Conservation (phyloP, 2,888 invertebrate species). For the Thelaira solivaga region DNA sequence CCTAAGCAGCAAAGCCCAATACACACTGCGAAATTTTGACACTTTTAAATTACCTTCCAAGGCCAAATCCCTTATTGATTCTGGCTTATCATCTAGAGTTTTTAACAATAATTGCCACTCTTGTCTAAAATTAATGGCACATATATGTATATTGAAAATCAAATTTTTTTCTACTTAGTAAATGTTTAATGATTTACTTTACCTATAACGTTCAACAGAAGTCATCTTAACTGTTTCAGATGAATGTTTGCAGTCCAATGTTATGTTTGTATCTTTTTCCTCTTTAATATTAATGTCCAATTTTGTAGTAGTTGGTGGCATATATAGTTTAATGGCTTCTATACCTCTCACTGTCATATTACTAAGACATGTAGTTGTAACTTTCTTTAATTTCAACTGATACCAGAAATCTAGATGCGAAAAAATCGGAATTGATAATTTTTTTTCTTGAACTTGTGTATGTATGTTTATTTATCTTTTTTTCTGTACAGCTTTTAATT, state of each 20-base stretch:
- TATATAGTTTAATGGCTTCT: slow-evolving; percentile 72
- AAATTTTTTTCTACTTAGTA: too few species aligned
- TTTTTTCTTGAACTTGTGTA: background rate
- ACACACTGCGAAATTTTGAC: slow-evolving; percentile 78
- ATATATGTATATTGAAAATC: background rate
- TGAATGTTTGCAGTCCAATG: background rate
- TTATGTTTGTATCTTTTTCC: slow-evolving; percentile 62
- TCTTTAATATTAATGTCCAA: slow-evolving; percentile 68
- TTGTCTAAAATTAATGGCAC: slow-evolving; percentile 63
- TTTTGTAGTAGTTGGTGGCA: slow-evolving; percentile 66
- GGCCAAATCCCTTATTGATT: slow-evolving; percentile 77
- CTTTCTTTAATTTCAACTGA: background rate
- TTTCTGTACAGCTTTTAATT: too few species aligned
- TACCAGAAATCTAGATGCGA: background rate
- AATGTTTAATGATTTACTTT: too few species aligned
- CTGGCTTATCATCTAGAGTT: slow-evolving; percentile 76
- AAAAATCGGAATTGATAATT: background rate
- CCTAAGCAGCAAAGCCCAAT: slow-evolving; percentile 78
- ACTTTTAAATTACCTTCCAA: slow-evolving; percentile 74
- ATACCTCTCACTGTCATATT: slow-evolving; percentile 70
- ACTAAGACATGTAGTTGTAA: slow-evolving; percentile 16
- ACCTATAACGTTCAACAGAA: slow-evolving; percentile 73
- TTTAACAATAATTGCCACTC: slow-evolving; percentile 73
- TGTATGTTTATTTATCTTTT: background rate
- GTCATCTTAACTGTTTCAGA: slow-evolving; percentile 66